A percentile compares a stretch with the other conserved stretches of the same genome.
phyloP scores from a whole-genome alignment of 37 sponge, comb jelly and placozoan genomes.

The Beroe forskalii region DNA sequence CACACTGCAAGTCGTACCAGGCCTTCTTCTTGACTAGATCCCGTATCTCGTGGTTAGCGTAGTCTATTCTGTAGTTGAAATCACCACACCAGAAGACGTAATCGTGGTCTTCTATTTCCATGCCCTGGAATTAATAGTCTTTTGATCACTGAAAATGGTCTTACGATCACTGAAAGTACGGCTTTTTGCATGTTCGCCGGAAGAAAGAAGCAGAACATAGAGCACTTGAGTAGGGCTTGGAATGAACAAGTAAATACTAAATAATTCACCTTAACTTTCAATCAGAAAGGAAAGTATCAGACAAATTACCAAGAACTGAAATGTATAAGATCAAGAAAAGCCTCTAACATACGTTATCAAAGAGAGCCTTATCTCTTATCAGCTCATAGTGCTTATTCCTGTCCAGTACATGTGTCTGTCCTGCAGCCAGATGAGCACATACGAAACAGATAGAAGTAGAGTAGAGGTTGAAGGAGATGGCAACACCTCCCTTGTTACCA shows the following conservation, averaged over 20 bases:
- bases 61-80: slow-evolving; percentile 96
- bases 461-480: slow-evolving; percentile 82
- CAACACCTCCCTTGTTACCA: slow-evolving; percentile 97
- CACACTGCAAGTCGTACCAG: slow-evolving; percentile 74
- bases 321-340: neutral
- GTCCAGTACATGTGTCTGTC: slow-evolving; percentile 84
- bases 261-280: too few relatives aligned
- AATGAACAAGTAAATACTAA: too few relatives aligned
- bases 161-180: too few relatives aligned
- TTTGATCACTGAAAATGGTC: too few relatives aligned
- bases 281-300: too few relatives aligned
- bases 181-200: too few relatives aligned
- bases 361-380: slow-evolving; percentile 76
- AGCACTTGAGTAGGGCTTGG: neutral
- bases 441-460: slow-evolving; percentile 90
- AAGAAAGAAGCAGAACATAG: neutral
- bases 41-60: slow-evolving; percentile 72
- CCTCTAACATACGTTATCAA: slow-evolving; percentile 71
- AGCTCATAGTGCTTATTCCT: slow-evolving; percentile 88
- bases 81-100: slow-evolving; percentile 99
- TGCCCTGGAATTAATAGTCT: slow-evolving; percentile 79
- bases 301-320: too few relatives aligned
- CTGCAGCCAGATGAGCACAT: slow-evolving; percentile 97
- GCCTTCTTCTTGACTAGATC: slow-evolving; percentile 69
- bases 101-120: slow-evolving; percentile 80